Evolutionary conservation across 2,797 vertebrate genomes (phyloP).

Genomic region (Amazona finschi): DNA sequence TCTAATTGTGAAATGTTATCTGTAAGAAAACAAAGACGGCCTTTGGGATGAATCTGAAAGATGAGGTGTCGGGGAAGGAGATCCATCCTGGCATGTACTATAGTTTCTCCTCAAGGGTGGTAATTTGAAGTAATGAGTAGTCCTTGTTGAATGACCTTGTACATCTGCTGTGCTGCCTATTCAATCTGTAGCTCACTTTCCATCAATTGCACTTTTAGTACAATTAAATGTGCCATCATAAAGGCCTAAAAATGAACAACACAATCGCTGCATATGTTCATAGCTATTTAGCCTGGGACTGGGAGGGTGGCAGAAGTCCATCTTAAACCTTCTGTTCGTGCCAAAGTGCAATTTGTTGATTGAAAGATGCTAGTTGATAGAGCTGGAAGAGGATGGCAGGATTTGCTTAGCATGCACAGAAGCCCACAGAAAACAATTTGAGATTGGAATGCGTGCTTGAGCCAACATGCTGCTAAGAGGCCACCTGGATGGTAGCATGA

Average conservation of each 20-base stretch:
- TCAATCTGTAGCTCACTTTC: slow-evolving; percentile 55
- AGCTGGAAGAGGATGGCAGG: slow-evolving; percentile 25
- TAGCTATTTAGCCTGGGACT: slow-evolving; percentile 56
- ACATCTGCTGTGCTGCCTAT: slow-evolving; percentile 57
- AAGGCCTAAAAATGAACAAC: slow-evolving; percentile 60
- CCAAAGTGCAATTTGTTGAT: slow-evolving; percentile 67
- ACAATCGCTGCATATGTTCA: slow-evolving; percentile 59
- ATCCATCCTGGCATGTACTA: slow-evolving; percentile 24
- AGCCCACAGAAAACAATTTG: not conserved
- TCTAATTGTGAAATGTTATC: slow-evolving; percentile 49
- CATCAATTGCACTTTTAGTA: slow-evolving; percentile 64
- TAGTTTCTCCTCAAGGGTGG: slow-evolving; percentile 56
- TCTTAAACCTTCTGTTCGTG: slow-evolving; percentile 52
- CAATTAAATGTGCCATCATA: slow-evolving; percentile 62
- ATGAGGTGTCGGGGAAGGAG: slow-evolving; percentile 46
- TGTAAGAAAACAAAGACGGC: slow-evolving; percentile 45
- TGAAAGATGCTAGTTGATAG: slow-evolving; percentile 48
- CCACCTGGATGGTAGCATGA: slow-evolving; percentile 28
- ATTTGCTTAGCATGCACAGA: slow-evolving; percentile 13
- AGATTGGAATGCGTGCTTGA: not conserved
- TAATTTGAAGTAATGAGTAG: slow-evolving; percentile 73
- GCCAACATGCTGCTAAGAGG: slow-evolving; percentile 27
- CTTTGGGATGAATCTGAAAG: slow-evolving; percentile 61
- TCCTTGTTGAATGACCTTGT: slow-evolving; percentile 68
- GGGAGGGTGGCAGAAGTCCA: slow-evolving; percentile 64